Evolutionary conservation across 2,888 invertebrate genomes (phyloP), one percentile per base, ranked within the genome.

Genomic region (Anarsia innoxiella): DNA sequence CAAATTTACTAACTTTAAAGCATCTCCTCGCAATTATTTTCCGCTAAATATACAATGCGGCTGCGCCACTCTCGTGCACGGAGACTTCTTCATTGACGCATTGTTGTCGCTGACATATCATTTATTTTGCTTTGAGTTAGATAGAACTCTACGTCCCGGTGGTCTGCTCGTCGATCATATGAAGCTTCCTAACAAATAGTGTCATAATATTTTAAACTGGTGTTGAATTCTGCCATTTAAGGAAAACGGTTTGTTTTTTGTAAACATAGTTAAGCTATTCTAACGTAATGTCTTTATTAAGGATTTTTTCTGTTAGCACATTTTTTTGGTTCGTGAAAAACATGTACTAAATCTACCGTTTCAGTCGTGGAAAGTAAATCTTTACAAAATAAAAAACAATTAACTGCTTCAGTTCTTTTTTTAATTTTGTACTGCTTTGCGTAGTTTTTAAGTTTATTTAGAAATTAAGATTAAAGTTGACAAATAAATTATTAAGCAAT

Each of bases 41-140:
- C 67, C 59, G 54, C 57, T 66, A 64, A 69, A 67, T 63, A 53
- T 67, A 68, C 66, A 70, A 67, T 69, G 62, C 59, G 57, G 51
- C 50, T 53, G 44, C 53, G 40, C 41, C 43, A 51, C 51, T 52
- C 49, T 57, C n/a, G 49, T 57, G 56, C 53, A 56, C 53, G 45
- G 54, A 57, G 62, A 73, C 64, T 59, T 76, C 74, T 78, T 71
- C 73, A 76, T 78, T 70, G 68, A 61, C 34, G 56, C 59, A 70
- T 80, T 83, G 78, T 79, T 72, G 70, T 44, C 42, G 39, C 46
- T 75, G 77, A 77, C 76, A 58, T 74, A 70, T 78, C 73, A 72
- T 77, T 79, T 73, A 78, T 79, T 65, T 66, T 48, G 46, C 56
- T 65, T 58, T 56, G 67, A 66, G 68, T 66, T 66, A 61, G 61